Base-by-base conservation (phyloP, 2,113 vertebrate genomes). In the Crotophaga sulcirostris region DNA sequence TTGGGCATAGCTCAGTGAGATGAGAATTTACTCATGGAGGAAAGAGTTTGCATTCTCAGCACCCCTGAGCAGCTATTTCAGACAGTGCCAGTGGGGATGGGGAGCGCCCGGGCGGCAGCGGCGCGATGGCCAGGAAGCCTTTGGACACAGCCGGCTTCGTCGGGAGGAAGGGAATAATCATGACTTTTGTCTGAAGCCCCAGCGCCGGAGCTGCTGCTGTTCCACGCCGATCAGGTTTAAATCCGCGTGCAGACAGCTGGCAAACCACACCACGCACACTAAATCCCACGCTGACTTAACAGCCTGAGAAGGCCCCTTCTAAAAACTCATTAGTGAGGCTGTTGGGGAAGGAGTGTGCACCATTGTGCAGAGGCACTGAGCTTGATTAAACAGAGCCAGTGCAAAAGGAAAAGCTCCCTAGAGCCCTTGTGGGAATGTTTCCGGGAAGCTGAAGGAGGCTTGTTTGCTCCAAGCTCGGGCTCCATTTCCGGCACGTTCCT, bases 241-340 rank as follows among this genome's bases (percentile, higher is more conserved):
- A 91, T 93, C 91, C 1, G 11, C 1, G 2, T 70, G 91, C 89
- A 90, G 94, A 95, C 96, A 97, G 96, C 96, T 96, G 94, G 91
- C 78, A 82, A 76, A 63, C 76, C 89, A 87, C 77, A 49, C 81
- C 58, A 16, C 52, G 47, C 74, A 54, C 42, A 3, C 81, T 67
- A 59, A 51, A 87, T 34, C 93, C 70, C 5, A 59, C 14, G 13
- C 78, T 13, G 80, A 81, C 74, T 95, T 72, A 89, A 55, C 94
- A 38, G 95, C 77, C 78, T 19, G 47, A 70, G 79, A 90, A 92
- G 91, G 86, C 75, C 94, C 79, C 83, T 88, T 73, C 84, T 26
- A 38, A 77, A 90, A 93, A 95, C 83, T 56, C 89, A 86, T 96
- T 91, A 96, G 78, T 1, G 72, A 44, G 70, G 78, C 42, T 81